Percentiles rank a stretch among this genome's conserved stretches.
Evolutionary conservation across 1,140 invertebrate species (phyloP).

Genomic region (Drosophila asahinai): DNA sequence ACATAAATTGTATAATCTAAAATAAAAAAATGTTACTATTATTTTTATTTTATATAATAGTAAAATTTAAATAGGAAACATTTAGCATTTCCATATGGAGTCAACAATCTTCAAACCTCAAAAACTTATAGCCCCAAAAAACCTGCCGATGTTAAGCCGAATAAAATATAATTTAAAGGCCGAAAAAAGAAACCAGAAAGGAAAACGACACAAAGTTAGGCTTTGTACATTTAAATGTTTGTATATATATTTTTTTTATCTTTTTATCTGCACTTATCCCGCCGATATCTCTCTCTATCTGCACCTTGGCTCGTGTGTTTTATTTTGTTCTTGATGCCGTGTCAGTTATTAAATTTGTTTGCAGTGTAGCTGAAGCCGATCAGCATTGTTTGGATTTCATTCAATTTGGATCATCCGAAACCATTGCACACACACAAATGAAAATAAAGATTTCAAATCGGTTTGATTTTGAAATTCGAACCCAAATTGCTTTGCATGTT

Average conservation of each 20-base stretch:
- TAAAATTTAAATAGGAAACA: too few relatives aligned
- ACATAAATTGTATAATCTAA: too few relatives aligned
- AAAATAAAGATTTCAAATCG: conserved; percentile 77
- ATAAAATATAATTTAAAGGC: conserved; percentile 17
- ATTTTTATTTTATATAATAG: too few relatives aligned
- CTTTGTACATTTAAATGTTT: conserved; percentile 79
- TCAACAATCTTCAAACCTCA: too few relatives aligned
- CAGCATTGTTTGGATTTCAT: conserved; percentile 25
- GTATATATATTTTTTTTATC: conserved; percentile 63
- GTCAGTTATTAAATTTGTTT: conserved; percentile 1
- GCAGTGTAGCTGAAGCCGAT: conserved; percentile 16
- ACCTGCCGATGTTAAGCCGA: too few relatives aligned
- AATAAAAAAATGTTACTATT: too few relatives aligned
- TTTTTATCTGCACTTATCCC: conserved; percentile 25
- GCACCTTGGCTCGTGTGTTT: conserved; percentile 34
- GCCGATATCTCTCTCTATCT: conserved; percentile 16
- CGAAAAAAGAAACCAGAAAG: conserved; percentile 31
- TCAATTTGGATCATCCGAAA: conserved; percentile 53
- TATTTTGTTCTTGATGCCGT: conserved; percentile 10
- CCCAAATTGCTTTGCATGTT: conserved; percentile 4
- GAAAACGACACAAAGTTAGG: conserved; percentile 58
- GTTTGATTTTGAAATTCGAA: conserved; percentile 23
- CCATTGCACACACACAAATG: conserved; percentile 67
- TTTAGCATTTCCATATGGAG: too few relatives aligned
- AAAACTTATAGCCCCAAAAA: not conserved